Base-by-base conservation (phyloP, 2,113 vertebrate species). In the Chionomys nivalis region DNA sequence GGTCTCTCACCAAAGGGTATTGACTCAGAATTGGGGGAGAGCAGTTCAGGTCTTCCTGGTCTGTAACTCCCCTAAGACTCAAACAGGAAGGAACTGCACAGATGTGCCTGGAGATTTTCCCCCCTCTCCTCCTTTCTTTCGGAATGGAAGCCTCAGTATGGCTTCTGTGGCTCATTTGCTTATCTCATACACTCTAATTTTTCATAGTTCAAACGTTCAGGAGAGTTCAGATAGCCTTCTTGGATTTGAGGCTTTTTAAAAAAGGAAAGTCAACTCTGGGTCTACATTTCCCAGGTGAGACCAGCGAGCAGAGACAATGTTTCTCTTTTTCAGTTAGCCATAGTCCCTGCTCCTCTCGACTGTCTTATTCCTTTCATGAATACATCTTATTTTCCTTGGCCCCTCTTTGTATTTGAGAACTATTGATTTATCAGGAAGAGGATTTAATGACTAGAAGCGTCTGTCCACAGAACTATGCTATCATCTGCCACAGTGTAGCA, bases 371-470 rank as follows among this genome's bases (percentile, higher is more conserved):
- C 63, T 78, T 73, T 92, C 42, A 36, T 39, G 82, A 65, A 73
- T 33, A 3, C 49, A 19, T 65, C 1, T 55, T 24, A 52, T 28
- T 76, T 16, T 75, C 58, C 68, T 31, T 76, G 28, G 13, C 26
- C 23, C 63, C 52, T 92, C 0, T 70, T 36, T 87, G 42, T 63
- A 42, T 68, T 92, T 89, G 86, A 96, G 52, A 87, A 87, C 47
- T 95, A 77, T 85, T 77, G 87, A 68, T 87, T 79, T 92, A n/a
- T 85, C n/a, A 58, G 47, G 49, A 78, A 85, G 23, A 63, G 52
- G 52, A 26, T 10, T 85, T 90, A 92, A 65, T 65, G 72, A 76
- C 58, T 89, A 19, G 19, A 96, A 55, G 66, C 55, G 66, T 26
- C 11, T 23, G 86, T 73, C 19, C 17, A 75, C 42, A 78, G n/a